phyloP scores from a whole-genome alignment of 2,797 vertebrate species.

The Dallia pectoralis region DNA sequence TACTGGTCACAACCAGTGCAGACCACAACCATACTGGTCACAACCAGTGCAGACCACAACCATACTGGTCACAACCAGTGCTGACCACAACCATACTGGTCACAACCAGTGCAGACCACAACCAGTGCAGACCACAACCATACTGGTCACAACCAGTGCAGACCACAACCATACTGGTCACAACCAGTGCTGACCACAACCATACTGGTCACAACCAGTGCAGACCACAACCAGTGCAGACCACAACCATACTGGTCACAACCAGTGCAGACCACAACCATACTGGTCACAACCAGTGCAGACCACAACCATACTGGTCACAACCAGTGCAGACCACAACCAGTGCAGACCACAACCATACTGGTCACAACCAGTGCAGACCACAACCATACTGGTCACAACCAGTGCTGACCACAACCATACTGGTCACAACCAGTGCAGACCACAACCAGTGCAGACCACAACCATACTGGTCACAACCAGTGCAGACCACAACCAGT shows the following conservation, averaged over 20 bases:
- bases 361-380: too few species aligned
- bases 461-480: conserved; percentile 45
- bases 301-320: too few species aligned
- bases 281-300: neutral
- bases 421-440: too few species aligned
- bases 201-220: too few species aligned
- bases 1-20: neutral
- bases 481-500: too few species aligned
- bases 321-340: neutral
- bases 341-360: conserved; percentile 2
- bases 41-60: too few species aligned
- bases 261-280: too few species aligned
- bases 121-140: neutral
- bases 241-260: conserved; percentile 42
- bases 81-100: too few species aligned
- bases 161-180: too few species aligned
- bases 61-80: neutral
- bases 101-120: neutral
- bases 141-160: conserved; percentile 55
- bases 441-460: neutral
- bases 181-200: too few species aligned
- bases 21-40: conserved; percentile 40
- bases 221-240: neutral
- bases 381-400: neutral
- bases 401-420: too few species aligned